A percentile compares a stretch with the other conserved stretches of the same genome.
Evolutionary conservation across 2,797 vertebrate genomes (phyloP).

Genomic region (Chloroceryle amazona): DNA sequence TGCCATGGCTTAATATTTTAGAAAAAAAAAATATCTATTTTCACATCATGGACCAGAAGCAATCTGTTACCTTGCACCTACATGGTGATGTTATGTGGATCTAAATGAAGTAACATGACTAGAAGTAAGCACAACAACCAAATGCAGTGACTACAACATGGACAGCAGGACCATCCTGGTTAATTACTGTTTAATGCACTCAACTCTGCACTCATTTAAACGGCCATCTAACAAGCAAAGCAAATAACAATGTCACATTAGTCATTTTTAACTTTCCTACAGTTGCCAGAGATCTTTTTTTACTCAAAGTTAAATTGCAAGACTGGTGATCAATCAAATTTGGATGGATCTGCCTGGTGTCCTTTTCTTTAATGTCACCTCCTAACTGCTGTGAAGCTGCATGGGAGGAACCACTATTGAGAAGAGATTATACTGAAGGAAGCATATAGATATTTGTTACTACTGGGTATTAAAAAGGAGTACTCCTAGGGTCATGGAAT

Average conservation of each 20-base stretch:
- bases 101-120: background rate
- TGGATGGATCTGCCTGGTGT: background rate
- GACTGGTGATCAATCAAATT: background rate
- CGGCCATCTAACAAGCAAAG: background rate
- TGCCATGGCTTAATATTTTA: background rate
- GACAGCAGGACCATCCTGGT: background rate
- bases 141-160: background rate
- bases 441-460: background rate
- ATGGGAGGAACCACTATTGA: background rate
- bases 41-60: background rate
- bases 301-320: background rate
- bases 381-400: background rate
- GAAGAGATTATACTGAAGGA: background rate
- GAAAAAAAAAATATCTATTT: background rate
- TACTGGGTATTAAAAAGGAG: background rate
- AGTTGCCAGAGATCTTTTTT: background rate
- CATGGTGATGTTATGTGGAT: rapidly evolving
- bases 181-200: background rate
- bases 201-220: background rate
- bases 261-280: background rate
- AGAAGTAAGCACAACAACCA: background rate
- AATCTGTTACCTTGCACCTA: background rate
- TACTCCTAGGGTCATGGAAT: background rate
- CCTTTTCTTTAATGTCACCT: background rate
- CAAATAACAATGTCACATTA: background rate